Evolutionary conservation across 1,140 invertebrate genomes (phyloP).

Genomic region (Ylistrum balloti): DNA sequence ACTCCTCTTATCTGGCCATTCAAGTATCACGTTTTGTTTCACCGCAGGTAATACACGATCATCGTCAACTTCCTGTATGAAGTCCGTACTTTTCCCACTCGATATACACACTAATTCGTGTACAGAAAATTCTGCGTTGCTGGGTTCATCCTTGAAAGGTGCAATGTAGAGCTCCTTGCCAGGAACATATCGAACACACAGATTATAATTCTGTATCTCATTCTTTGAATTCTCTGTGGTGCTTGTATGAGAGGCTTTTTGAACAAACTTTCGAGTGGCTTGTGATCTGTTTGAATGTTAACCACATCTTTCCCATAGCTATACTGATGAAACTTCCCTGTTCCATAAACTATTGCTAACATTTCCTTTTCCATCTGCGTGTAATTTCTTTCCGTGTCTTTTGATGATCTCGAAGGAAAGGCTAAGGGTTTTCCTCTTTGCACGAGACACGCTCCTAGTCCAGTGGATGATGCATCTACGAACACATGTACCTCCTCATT

Average conservation of each 20-base stretch:
- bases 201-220: neutral
- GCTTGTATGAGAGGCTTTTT: conserved; percentile 66
- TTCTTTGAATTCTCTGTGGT: conserved; percentile 67
- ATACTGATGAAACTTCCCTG: conserved; percentile 74
- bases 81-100: too few species aligned
- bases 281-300: conserved; percentile 27
- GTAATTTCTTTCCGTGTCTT: neutral
- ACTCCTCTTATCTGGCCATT: neutral
- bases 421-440: neutral
- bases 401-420: neutral
- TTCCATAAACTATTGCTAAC: conserved; percentile 77
- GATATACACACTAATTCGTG: neutral
- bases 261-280: conserved; percentile 63
- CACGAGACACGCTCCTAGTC: neutral
- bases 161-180: neutral
- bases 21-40: neutral
- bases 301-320: neutral
- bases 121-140: neutral
- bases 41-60: neutral
- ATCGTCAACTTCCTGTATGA: too few species aligned
- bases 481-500: neutral
- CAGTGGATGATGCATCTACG: neutral
- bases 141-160: neutral
- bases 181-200: neutral
- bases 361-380: neutral